phyloP scores from a whole-genome alignment of 1,140 invertebrate genomes.

The Saccostrea cuccullata region DNA sequence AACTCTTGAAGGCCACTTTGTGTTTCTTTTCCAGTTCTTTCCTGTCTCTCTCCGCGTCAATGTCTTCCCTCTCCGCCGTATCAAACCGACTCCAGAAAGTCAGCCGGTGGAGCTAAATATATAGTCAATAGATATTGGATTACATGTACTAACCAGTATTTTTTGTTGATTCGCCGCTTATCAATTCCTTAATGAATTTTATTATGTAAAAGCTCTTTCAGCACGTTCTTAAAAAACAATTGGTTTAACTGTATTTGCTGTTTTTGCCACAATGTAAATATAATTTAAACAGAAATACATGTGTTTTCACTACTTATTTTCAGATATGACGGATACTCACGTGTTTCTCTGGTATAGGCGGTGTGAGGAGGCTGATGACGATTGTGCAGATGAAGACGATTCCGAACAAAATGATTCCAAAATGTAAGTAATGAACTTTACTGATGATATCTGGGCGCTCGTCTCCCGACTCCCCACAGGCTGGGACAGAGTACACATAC shows the following conservation, averaged over 20 bases:
- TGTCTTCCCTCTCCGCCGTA: conserved; percentile 66
- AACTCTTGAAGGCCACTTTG: conserved; percentile 12
- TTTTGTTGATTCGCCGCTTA: too few species aligned
- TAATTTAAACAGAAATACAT: neutral
- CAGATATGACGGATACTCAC: conserved; percentile 67
- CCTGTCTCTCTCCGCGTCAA: conserved; percentile 56
- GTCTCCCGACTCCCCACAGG: conserved; percentile 69
- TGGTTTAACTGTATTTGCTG: too few species aligned
- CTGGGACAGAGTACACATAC: conserved; percentile 70
- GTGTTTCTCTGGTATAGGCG: conserved; percentile 72
- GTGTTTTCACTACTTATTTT: neutral
- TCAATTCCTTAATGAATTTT: too few species aligned
- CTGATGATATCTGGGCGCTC: conserved; percentile 73
- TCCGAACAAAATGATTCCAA: conserved; percentile 77
- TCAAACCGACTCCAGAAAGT: conserved; percentile 74
- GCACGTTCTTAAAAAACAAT: too few species aligned
- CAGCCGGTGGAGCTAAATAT: conserved; percentile 69
- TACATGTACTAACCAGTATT: too few species aligned
- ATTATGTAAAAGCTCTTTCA: too few species aligned
- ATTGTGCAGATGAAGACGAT: conserved; percentile 71
- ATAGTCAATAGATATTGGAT: conserved; percentile 8
- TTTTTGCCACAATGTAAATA: too few species aligned
- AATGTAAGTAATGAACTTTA: conserved; percentile 79
- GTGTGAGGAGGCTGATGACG: conserved; percentile 75
- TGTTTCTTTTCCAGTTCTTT: neutral